phyloP scores from a whole-genome alignment of 2,797 vertebrate genomes.

The Hippopotamyrus pictus region DNA sequence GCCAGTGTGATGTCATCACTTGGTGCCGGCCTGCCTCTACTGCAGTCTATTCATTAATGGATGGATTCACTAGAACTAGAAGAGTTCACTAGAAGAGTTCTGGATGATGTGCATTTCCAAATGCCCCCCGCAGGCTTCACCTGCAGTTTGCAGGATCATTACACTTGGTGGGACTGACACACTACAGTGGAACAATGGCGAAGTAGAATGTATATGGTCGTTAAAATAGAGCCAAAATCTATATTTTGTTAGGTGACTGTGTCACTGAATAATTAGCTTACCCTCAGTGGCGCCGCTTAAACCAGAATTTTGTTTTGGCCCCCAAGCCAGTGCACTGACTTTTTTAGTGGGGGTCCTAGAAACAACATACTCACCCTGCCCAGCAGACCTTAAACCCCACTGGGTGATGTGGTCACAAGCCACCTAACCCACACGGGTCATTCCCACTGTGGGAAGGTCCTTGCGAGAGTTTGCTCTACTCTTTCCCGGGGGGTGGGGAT shows the following conservation, averaged over 20 bases:
- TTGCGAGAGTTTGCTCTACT: not conserved
- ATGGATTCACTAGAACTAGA: not conserved
- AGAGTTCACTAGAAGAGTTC: not conserved
- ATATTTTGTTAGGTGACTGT: not conserved
- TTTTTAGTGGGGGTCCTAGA: not conserved
- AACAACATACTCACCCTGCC: not conserved
- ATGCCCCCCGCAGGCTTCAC: not conserved
- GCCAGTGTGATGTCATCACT: not conserved
- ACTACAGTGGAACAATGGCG: not conserved
- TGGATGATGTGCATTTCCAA: not conserved
- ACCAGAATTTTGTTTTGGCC: not conserved
- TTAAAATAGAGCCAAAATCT: not conserved
- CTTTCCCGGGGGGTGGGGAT: not conserved
- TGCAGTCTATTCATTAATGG: not conserved
- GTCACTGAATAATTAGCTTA: not conserved
- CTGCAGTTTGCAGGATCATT: not conserved
- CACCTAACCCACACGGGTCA: not conserved
- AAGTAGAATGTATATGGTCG: not conserved
- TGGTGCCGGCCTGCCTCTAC: not conserved
- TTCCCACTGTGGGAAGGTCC: not conserved
- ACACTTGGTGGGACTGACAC: not conserved
- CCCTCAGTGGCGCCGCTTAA: not conserved
- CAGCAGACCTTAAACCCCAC: not conserved
- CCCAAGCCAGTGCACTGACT: not conserved
- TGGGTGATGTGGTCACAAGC: not conserved